Conservation (phyloP, 2,113 vertebrate species). For the Crocuta crocuta region DNA sequence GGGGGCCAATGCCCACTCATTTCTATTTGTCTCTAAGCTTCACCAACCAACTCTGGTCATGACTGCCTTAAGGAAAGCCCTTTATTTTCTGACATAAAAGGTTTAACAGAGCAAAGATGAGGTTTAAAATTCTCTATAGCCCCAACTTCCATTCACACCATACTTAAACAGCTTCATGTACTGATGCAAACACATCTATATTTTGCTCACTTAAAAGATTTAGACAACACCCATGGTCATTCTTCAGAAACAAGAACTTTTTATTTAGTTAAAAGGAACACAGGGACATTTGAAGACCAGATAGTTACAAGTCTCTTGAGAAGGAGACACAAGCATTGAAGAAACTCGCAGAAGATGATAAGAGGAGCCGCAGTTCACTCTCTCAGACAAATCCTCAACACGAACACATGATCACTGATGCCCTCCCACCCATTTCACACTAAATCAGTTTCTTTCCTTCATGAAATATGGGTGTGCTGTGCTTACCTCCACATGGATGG, state of each 20-base stretch:
- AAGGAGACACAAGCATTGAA: background rate
- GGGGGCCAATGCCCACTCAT: background rate
- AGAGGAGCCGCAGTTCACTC: background rate
- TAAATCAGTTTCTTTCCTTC: background rate
- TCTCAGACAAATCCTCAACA: background rate
- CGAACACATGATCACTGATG: background rate
- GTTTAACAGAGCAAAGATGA: background rate
- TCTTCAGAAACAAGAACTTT: conserved; percentile 79
- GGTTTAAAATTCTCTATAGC: background rate
- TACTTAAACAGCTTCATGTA: background rate
- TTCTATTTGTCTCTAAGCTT: background rate
- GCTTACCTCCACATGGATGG: conserved; percentile 12
- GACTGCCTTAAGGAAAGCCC: background rate
- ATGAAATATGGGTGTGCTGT: background rate
- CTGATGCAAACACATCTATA: background rate
- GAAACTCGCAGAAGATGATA: background rate
- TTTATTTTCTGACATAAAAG: background rate
- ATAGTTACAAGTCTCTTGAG: conserved; percentile 59
- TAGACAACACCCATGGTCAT: conserved; percentile 2
- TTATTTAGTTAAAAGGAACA: conserved; percentile 78
- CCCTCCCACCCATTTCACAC: background rate
- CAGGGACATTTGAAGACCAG: conserved; percentile 60
- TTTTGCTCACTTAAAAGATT: background rate
- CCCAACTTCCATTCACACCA: background rate
- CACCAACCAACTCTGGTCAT: background rate